Base-by-base conservation (phyloP, 1,140 invertebrate species). In the Pinna nobilis region DNA sequence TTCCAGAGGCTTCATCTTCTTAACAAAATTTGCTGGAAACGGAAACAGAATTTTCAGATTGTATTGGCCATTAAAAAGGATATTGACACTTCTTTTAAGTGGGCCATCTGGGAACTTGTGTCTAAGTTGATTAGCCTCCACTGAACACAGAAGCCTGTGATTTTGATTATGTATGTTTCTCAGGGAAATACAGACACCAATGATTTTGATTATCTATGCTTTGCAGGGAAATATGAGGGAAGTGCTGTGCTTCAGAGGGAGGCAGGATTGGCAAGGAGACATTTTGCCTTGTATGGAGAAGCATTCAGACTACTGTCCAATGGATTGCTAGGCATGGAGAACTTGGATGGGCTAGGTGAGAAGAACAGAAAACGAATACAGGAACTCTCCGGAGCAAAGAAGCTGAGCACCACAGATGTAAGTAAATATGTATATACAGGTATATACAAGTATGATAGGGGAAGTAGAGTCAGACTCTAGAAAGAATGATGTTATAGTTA, bases 281-380 rank as follows among this genome's bases (percentile, higher is more conserved):
- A 87, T 37, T 70, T 70, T 70, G 67, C 82, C 0, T 65, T 87
- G 51, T 66, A 30, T 18, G 84, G 84, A 33, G 61, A 70, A 30
- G 70, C 78, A 15, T 64, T 70, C 53, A 70, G 81, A 33, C 41
- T 81, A 20, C 51, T 87, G 51, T 80, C 71, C 13, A 55, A 76
- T 9, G 78, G 78, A 15, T 25, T 84, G 3, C 41, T 74, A 23
- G 60, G 50, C 25, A 20, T 78, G 3, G 59, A 67, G 15, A 30
- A 41, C 15, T 33, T 76, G 4, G n/a, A 18, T 30, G 71, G 49
- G 25, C 49, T 82, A 9, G 73, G 59, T 63, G 50, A 50, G 25
- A 80, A 70, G 32, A 82, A 80, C 53, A 53, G 35, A 41, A 59
- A 80, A 9, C 85, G 83, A 68, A 57, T 85, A 2, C 59, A 70